phyloP scores from a whole-genome alignment of 2,797 vertebrate genomes.

The Falco peregrinus region DNA sequence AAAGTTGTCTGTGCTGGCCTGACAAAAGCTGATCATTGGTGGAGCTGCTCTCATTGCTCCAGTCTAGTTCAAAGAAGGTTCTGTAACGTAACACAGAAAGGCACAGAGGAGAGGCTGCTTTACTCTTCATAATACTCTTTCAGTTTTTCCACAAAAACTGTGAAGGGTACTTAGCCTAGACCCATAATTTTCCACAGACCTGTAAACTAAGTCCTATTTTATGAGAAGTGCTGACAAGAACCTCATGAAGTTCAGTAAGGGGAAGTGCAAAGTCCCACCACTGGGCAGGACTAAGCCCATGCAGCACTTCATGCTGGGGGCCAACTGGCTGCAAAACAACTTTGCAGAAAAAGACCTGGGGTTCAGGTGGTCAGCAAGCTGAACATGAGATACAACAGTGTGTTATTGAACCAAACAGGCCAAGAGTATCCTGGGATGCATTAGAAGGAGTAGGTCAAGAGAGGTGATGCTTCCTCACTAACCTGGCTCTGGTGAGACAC shows the following conservation, averaged over 20 bases:
- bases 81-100: not conserved
- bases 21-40: not conserved
- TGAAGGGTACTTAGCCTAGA: not conserved
- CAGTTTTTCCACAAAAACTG: not conserved
- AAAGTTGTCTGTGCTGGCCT: not conserved
- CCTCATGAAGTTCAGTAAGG: not conserved
- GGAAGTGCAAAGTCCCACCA: not conserved
- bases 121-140: not conserved
- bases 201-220: not conserved
- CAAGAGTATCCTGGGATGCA: not conserved
- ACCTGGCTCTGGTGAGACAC: not conserved
- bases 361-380: not conserved
- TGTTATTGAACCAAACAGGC: not conserved
- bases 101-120: not conserved
- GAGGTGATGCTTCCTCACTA: rapidly evolving
- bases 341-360: not conserved
- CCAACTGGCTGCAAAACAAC: not conserved
- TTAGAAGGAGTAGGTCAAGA: not conserved
- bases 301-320: not conserved
- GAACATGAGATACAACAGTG: not conserved
- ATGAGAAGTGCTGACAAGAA: not conserved
- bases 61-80: not conserved
- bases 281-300: not conserved
- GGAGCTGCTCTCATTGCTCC: not conserved
- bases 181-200: not conserved